Base-by-base conservation (phyloP, 2,888 invertebrate genomes). In the Drosophila testacea region DNA sequence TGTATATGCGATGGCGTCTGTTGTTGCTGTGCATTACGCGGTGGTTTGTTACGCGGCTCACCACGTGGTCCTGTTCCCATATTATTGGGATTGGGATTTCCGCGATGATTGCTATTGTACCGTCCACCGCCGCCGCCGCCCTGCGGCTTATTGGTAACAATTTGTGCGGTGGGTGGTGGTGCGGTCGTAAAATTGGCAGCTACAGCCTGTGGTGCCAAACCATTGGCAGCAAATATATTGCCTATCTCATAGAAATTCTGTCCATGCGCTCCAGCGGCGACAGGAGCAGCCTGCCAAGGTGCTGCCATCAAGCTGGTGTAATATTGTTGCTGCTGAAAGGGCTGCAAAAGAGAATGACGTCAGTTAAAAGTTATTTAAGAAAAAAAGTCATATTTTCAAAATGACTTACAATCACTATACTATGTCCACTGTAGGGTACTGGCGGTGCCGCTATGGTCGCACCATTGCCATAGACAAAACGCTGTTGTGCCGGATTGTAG, bases 171-270 rank as follows among this genome's bases (percentile, higher is more conserved):
- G 73, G 89, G 83, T 64, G 90, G 88, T 55, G 91, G 90, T 64
- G 90, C 85, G 42, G 90, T 73, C 30, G 92, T 77, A 57, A 89
- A 91, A 46, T 90, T 86, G 44, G 91, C 77, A 36, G 94, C 95
- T 59, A 95, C 93, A 63, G 94, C 94, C 91, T 95, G 95, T 52
- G 95, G 95, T 65, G 95, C 80, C 79, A 96, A 93, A 63, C 96
- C 96, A 92, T 96, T 96, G 85, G 95, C 94, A 70, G 95, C 94
- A 92, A 95, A 96, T 72, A 96, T 95, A 90, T 95, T 94, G 80
- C 95, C 94, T 89, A 96, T 94, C 79, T 95, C 95, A 86, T 94
- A 95, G 90, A 94, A 96, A 77, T 94, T 93, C 75, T 93, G 93
- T 57, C 92, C 91, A 69, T 93, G 93, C 50, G 93, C 90, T 56